Evolutionary conservation across 30 jellyfish, hydroid and myxozoan species (phyloP).

Genomic region (Aurelia aurita): DNA sequence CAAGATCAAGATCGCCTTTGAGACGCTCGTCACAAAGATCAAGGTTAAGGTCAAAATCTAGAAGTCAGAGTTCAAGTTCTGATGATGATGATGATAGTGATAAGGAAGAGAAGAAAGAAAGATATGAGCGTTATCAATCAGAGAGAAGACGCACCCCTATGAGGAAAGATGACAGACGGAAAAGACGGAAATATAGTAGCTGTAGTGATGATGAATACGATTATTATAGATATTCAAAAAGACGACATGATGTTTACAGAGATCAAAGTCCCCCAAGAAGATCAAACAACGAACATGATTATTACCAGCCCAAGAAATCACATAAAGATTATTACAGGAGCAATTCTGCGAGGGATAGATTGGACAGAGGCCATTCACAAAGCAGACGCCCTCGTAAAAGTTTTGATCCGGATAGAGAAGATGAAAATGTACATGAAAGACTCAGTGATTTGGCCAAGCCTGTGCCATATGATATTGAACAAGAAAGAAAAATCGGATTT

Average conservation of each 20-base stretch:
- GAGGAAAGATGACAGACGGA: constrained; percentile 64
- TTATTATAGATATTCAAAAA: constrained; percentile 59
- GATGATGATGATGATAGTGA: constrained; percentile 44
- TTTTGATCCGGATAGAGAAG: constrained; percentile 19
- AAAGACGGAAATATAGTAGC: constrained; percentile 72
- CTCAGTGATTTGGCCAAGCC: constrained; percentile 87
- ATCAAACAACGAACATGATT: constrained; percentile 38
- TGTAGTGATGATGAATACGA: constrained; percentile 79
- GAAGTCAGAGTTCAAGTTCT: constrained; percentile 43
- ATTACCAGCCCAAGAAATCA: constrained; percentile 25
- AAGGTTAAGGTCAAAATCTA: constrained; percentile 47
- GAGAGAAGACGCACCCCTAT: constrained; percentile 72
- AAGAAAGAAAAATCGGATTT: constrained; percentile 88
- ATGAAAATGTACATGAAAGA: constrained; percentile 75
- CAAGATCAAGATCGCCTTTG: constrained; percentile 71
- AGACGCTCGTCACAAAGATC: constrained; percentile 16
- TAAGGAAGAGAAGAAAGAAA: constrained; percentile 1
- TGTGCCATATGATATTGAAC: constrained; percentile 97
- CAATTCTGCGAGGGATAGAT: constrained; percentile 40
- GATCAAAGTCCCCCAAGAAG: constrained; percentile 24
- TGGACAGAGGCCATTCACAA: constrained; percentile 12
- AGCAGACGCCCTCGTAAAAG: constrained; percentile 5
- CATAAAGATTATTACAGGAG: constrained; percentile 19
- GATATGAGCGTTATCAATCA: constrained; percentile 47
- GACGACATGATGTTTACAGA: constrained; percentile 26